Base-by-base conservation (phyloP, 1,140 invertebrate genomes). In the Wasmannia auropunctata region DNA sequence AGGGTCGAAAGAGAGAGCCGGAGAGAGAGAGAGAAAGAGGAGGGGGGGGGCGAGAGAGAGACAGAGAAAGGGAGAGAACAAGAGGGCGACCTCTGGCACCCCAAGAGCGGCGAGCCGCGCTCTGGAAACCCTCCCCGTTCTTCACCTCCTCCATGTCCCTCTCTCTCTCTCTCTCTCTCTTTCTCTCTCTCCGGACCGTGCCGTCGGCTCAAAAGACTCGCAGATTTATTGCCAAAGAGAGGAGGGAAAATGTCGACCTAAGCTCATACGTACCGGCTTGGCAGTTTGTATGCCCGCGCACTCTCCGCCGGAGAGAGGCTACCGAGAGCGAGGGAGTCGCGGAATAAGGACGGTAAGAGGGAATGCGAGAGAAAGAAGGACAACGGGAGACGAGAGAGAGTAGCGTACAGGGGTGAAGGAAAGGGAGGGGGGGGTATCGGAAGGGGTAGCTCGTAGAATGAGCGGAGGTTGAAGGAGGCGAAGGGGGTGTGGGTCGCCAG, bases 181-280 rank as follows among this genome's bases (percentile, higher is more conserved):
- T 46, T 72, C 67, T 63, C 22, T 62, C 81, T 75, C 80, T 31
- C 85, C 87, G 85, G 75, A 87, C 88, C 81, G 56, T 88, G 72
- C 85, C 88, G 87, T 90, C 87, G 91, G 81, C 92, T 94, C 93
- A 95, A 94, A 95, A 94, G 94, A 95, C 93, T 93, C 91, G 94
- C 92, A 95, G 94, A 95, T 95, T 95, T 95, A 95, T 95, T 92
- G 91, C 94, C 93, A 91, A 93, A 93, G 92, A 93, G 93, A 94
- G 93, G 90, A 93, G 91, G 93, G 92, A 95, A 95, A 95, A 94
- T 95, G 95, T 95, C 95, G 95, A 95, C 94, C 94, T 95, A 95
- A 95, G 94, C 95, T 95, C 94, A 94, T 94, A 95, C 93, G 94
- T 94, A 93, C 91, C 90, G 87, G 92, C 92, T 91, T 93, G 92